Percentiles rank a stretch among this genome's conserved stretches.
phyloP scores from a whole-genome alignment of 53 echinoderm and acorn worm species.

The Echinarachnius parma region DNA sequence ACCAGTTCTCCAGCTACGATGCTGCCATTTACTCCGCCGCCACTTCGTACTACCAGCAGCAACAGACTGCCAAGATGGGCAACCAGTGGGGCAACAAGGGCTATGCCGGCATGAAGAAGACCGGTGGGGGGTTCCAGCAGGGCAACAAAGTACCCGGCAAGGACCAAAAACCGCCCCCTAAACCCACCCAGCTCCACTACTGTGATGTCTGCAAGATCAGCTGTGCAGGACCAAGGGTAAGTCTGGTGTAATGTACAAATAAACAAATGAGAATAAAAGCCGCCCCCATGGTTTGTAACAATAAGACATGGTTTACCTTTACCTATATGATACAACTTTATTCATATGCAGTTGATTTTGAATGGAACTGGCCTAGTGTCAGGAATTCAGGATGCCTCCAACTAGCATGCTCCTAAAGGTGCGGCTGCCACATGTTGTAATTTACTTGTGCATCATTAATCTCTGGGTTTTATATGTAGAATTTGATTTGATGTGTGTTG shows the following conservation, averaged over 20 bases:
- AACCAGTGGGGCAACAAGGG: conserved; percentile 35
- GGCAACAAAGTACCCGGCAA: conserved; percentile 55
- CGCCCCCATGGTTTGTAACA: too few relatives aligned
- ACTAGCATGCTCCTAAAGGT: too few relatives aligned
- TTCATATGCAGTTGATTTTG: too few relatives aligned
- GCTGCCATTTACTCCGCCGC: conserved; percentile 95
- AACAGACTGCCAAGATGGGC: conserved; percentile 62
- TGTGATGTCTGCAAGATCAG: conserved; percentile 99
- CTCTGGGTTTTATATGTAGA: too few relatives aligned
- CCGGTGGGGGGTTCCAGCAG: conserved; percentile 58
- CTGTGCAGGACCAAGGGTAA: conserved; percentile 98
- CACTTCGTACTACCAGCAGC: conserved; percentile 92
- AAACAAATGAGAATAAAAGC: too few relatives aligned
- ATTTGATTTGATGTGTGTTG: background rate
- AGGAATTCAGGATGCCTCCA: too few relatives aligned
- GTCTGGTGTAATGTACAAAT: too few relatives aligned
- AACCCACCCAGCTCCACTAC: conserved; percentile 93
- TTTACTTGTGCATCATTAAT: too few relatives aligned
- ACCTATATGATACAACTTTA: too few relatives aligned
- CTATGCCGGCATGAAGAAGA: conserved; percentile 36
- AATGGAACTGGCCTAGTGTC: too few relatives aligned
- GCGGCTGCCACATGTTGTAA: too few relatives aligned
- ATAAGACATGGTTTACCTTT: too few relatives aligned
- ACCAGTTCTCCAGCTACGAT: conserved; percentile 85
- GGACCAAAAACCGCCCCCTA: conserved; percentile 75